Percentiles rank a stretch among this genome's conserved stretches.
Evolutionary conservation across 2,888 invertebrate species (phyloP).

Genomic region (Resseliella maxima): DNA sequence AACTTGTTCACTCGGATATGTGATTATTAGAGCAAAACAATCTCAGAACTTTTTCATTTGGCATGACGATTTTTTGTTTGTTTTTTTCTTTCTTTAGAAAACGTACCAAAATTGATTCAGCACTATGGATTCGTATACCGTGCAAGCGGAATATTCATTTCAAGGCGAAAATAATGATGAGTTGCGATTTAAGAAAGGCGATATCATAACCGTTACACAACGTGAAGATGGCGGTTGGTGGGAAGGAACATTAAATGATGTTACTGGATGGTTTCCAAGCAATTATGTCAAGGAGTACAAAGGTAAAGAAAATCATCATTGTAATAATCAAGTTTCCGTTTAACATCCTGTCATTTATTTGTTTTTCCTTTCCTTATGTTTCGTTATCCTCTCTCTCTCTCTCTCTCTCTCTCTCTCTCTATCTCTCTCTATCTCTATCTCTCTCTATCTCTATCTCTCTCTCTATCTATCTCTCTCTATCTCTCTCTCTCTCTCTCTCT

Average conservation of each 20-base stretch:
- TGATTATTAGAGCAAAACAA: constrained; percentile 38
- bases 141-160: constrained; percentile 92
- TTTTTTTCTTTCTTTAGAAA: not conserved
- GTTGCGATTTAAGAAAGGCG: constrained; percentile 94
- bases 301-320: constrained; percentile 63
- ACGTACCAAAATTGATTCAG: not conserved
- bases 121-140: constrained; percentile 69
- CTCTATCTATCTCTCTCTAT: not conserved
- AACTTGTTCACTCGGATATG: not conserved
- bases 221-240: constrained; percentile 98
- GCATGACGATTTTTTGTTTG: not conserved
- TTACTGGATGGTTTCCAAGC: constrained; percentile 98
- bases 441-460: too few species aligned
- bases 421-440: too few species aligned
- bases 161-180: constrained; percentile 98
- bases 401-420: too few species aligned
- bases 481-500: too few species aligned
- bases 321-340: constrained; percentile 16
- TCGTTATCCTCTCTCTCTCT: constrained; percentile 7
- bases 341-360: constrained; percentile 30
- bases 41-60: constrained; percentile 1
- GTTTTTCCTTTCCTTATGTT: too few species aligned
- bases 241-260: constrained; percentile 96
- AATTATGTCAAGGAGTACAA: constrained; percentile 93
- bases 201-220: constrained; percentile 96